Base-by-base conservation (phyloP, 2,113 vertebrate species). In the Oryzias woworae region DNA sequence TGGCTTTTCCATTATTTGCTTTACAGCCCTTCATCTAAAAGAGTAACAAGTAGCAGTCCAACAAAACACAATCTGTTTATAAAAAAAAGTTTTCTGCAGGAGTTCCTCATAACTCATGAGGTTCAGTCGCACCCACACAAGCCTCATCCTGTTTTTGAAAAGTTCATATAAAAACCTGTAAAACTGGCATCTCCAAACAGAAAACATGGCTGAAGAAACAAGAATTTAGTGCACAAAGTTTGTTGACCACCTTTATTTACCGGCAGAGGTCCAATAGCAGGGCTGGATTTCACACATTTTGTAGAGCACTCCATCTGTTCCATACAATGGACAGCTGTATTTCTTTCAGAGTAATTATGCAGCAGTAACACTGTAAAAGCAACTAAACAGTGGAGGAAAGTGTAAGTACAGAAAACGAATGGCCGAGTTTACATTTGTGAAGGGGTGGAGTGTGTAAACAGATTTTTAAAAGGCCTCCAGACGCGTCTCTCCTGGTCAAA, bases 221-320 rank as follows among this genome's bases (percentile, higher is more conserved):
- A 53, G 77, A 74, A 46, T 5, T 15, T 80, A 75, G 53, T 68
- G 77, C 83, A 83, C 84, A 76, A 73, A 60, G 80, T 91, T 82
- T 88, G 88, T 87, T 82, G 90, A 92, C 90, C 89, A 89, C 75
- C 90, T 92, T 93, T 90, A 92, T 92, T 92, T 90, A 92, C 87
- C 85, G 88, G 91, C 87, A 91, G 90, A 92, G 90, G 88, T 87
- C 86, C 69, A 88, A 91, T 90, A 92, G 92, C 92, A 92, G 92
- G 91, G 90, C 84, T 87, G 62, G 89, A 88, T 84, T 92, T 92
- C 92, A 92, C 89, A 92, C 91, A 90, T 82, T 36, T 64, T 85
- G 80, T 74, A 83, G 61, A 90, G 83, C 84, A 90, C 83, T 78
- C 77, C 73, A 73, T 81, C 73, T 83, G 83, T 83, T 88, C 87